A percentile compares a stretch with the other conserved stretches of the same genome.
Evolutionary conservation across 2,888 invertebrate genomes (phyloP).

Genomic region (Nephrocerus scutellatus): DNA sequence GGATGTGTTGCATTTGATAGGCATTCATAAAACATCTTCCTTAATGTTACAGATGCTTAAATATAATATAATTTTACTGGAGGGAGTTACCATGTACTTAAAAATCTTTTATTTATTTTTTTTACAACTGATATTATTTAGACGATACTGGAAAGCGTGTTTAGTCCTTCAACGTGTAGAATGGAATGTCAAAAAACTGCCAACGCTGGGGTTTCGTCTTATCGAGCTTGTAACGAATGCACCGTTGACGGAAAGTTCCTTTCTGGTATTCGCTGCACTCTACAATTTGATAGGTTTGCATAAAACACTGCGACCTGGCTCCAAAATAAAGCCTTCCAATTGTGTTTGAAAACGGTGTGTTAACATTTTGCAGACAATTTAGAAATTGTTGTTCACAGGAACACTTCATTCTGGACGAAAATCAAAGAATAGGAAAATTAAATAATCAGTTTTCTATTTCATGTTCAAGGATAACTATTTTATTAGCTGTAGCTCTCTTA

Average conservation of each 20-base stretch:
- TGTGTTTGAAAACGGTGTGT: slow-evolving; percentile 34
- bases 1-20: too few species aligned
- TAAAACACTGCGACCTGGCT: slow-evolving; percentile 37
- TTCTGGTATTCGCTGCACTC: slow-evolving; percentile 37
- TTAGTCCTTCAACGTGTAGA: too few species aligned
- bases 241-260: slow-evolving; percentile 37
- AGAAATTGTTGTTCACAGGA: slow-evolving; percentile 44
- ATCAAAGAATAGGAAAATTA: background rate
- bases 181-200: slow-evolving; percentile 47
- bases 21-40: too few species aligned
- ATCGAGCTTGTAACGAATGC: slow-evolving; percentile 40
- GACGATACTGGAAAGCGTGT: too few species aligned
- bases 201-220: slow-evolving; percentile 30
- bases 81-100: too few species aligned
- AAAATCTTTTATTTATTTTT: too few species aligned
- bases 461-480: too few species aligned
- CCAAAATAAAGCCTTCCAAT: slow-evolving; percentile 42
- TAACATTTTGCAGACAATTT: slow-evolving; percentile 39
- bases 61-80: too few species aligned
- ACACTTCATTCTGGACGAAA: slow-evolving; percentile 37
- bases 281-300: slow-evolving; percentile 33
- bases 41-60: too few species aligned
- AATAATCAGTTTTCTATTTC: background rate
- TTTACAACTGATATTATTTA: too few species aligned
- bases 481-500: too few species aligned